These are phyloP conservation scores for Priocnemis perturbator DNA, from an alignment of 2,888 invertebrate genomes.

Conservation along the genomic window DNA sequence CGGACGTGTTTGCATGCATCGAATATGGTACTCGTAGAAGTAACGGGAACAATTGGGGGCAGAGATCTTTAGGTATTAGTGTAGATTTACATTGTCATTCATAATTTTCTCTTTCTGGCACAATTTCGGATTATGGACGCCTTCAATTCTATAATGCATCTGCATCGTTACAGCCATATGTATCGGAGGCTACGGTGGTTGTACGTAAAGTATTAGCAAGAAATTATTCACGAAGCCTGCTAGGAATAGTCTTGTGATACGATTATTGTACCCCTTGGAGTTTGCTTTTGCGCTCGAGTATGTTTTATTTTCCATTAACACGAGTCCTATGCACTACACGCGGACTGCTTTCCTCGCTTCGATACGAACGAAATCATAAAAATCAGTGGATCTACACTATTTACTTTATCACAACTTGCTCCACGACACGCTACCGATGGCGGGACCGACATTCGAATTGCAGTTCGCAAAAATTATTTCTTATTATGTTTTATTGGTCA, in stretches of 20 bases:
- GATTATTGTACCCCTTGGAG: constrained; percentile 31
- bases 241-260: constrained; percentile 28
- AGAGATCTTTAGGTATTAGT: no score
- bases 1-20: no score
- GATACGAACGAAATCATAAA: no score
- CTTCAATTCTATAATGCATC: constrained; percentile 31
- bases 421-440: no score
- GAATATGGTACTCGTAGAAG: no score
- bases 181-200: constrained; percentile 64
- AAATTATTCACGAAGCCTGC: constrained; percentile 15
- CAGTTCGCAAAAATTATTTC: constrained; percentile 1
- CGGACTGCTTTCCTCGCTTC: background rate
- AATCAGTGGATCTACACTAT: background rate
- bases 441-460: background rate
- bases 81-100: constrained; percentile 6
- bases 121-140: constrained; percentile 39
- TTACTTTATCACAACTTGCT: background rate
- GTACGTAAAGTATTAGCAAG: constrained; percentile 68
- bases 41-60: no score
- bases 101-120: constrained; percentile 39
- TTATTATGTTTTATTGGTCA: constrained; percentile 10
- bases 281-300: constrained; percentile 29
- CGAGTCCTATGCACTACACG: constrained; percentile 14
- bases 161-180: constrained; percentile 66
- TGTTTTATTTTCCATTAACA: constrained; percentile 39